Conservation (phyloP, 2,888 invertebrate species). For the Dryobota labecula region DNA sequence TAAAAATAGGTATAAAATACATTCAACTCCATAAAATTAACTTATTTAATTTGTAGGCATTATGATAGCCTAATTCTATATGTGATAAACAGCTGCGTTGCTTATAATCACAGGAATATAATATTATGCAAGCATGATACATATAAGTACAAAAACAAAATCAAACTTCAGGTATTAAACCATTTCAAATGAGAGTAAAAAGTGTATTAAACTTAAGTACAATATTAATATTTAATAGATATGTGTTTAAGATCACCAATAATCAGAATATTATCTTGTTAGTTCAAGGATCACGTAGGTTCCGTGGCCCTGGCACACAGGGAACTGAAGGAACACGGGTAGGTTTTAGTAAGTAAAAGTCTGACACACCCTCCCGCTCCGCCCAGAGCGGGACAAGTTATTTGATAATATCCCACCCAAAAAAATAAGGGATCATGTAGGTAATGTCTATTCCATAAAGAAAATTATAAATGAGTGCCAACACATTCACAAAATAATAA, state of each 20-base stretch:
- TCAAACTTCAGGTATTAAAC: slow-evolving; percentile 9
- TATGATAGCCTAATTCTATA: slow-evolving; percentile 24
- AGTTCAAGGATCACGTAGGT: background rate
- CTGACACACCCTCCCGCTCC: too few species aligned
- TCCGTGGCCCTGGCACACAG: too few species aligned
- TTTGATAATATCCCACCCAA: too few species aligned
- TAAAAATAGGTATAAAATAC: slow-evolving; percentile 29
- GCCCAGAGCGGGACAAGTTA: too few species aligned
- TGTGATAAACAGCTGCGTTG: slow-evolving; percentile 50
- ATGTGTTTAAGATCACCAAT: slow-evolving; percentile 17
- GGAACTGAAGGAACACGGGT: too few species aligned
- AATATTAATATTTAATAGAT: slow-evolving; percentile 29
- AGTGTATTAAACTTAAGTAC: slow-evolving; percentile 36
- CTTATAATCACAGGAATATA: slow-evolving; percentile 65
- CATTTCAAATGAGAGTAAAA: slow-evolving; percentile 10
- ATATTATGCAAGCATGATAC: slow-evolving; percentile 61
- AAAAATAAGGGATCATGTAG: too few species aligned
- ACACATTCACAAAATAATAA: slow-evolving; percentile 11
- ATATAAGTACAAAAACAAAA: slow-evolving; percentile 28
- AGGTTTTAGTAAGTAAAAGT: too few species aligned
- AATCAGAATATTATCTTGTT: slow-evolving; percentile 4
- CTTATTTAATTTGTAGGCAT: slow-evolving; percentile 30
- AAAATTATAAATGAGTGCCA: background rate
- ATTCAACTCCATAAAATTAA: slow-evolving; percentile 28
- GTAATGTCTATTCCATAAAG: background rate